phyloP scores from a whole-genome alignment of 1,140 invertebrate species.

The Meteorus sp. region DNA sequence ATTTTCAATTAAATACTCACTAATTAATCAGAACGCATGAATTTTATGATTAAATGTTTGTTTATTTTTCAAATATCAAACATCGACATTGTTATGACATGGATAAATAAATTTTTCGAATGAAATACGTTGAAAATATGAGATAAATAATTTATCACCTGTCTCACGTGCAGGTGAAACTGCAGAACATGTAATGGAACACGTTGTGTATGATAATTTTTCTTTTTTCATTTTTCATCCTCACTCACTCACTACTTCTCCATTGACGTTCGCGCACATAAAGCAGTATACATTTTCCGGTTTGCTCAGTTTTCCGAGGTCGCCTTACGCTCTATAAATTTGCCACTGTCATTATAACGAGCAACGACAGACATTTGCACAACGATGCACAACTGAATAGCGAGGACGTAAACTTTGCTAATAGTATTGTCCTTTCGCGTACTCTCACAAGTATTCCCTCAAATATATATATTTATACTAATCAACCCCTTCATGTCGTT shows the following conservation, averaged over 20 bases:
- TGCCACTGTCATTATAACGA: too few species aligned
- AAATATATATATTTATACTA: background rate
- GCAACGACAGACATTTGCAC: too few species aligned
- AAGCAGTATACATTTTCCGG: constrained; percentile 20
- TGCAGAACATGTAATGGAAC: constrained; percentile 11
- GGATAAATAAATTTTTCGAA: too few species aligned
- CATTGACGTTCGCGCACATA: background rate
- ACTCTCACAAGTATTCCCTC: background rate
- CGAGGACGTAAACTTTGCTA: too few species aligned
- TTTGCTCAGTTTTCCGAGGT: constrained; percentile 6
- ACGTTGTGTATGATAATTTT: constrained; percentile 17
- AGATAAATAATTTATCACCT: background rate
- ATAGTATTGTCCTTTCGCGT: too few species aligned
- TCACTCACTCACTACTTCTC: background rate
- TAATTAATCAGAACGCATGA: too few species aligned
- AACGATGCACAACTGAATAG: too few species aligned
- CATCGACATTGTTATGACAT: too few species aligned
- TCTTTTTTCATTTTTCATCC: background rate
- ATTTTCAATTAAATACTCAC: too few species aligned
- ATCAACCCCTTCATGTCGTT: constrained; percentile 10
- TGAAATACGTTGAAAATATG: too few species aligned
- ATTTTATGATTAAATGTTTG: too few species aligned
- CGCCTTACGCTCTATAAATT: background rate
- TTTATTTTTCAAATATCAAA: too few species aligned
- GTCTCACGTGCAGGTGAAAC: background rate